Evolutionary conservation across 1,140 invertebrate genomes (phyloP).

Genomic region (Lordiphosa mommai): DNA sequence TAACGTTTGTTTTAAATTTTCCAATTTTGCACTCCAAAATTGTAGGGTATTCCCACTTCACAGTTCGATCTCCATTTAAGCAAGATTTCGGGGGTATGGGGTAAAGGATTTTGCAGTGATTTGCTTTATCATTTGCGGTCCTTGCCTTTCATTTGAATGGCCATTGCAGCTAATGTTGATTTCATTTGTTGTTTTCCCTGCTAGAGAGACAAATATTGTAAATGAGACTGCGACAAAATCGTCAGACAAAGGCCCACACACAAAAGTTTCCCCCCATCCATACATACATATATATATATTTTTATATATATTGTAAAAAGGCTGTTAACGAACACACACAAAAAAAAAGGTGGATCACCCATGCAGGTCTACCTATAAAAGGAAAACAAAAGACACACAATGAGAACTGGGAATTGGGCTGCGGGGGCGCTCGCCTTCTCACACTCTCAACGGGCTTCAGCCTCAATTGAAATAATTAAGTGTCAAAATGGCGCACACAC

Average conservation of each 20-base stretch:
- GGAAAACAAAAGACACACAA: slow-evolving; percentile 43
- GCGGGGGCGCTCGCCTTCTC: not conserved
- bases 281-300: slow-evolving; percentile 13
- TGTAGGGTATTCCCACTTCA: not conserved
- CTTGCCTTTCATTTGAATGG: slow-evolving; percentile 28
- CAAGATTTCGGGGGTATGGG: not conserved
- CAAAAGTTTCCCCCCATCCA: slow-evolving; percentile 17
- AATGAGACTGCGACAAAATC: slow-evolving; percentile 71
- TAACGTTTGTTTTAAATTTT: no score
- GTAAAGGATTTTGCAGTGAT: slow-evolving; percentile 33
- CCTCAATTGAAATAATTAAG: slow-evolving; percentile 70
- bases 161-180: slow-evolving; percentile 63
- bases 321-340: slow-evolving; percentile 47
- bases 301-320: slow-evolving; percentile 39
- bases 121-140: slow-evolving; percentile 63
- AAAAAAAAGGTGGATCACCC: not conserved
- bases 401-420: slow-evolving; percentile 9
- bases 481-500: slow-evolving; percentile 54
- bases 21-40: no score
- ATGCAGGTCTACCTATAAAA: slow-evolving; percentile 18
- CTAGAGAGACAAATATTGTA: slow-evolving; percentile 61
- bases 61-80: not conserved
- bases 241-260: slow-evolving; percentile 52
- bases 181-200: slow-evolving; percentile 49
- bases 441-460: slow-evolving; percentile 17